A percentile compares a stretch with the other conserved stretches of the same genome.
phyloP scores from a whole-genome alignment of 2,797 vertebrate species.

The Antrozous pallidus region DNA sequence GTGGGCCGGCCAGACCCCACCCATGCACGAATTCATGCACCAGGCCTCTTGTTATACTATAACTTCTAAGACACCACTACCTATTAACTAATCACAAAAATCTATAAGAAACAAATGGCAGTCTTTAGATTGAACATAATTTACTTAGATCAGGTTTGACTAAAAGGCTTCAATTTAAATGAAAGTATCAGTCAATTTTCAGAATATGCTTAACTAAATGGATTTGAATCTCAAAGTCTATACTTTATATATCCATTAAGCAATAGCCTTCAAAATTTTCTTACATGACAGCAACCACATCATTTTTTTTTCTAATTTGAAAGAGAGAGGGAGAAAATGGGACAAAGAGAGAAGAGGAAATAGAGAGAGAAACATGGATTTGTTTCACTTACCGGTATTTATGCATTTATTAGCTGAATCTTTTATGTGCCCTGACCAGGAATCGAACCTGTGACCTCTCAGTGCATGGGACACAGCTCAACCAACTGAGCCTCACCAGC shows the following conservation, averaged over 20 bases:
- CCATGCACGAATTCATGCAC: too few relatives aligned
- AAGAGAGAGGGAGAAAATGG: not conserved
- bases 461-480: not conserved
- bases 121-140: not conserved
- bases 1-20: too few relatives aligned
- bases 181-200: slow-evolving; percentile 45
- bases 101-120: not conserved
- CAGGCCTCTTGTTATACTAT: not conserved
- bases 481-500: not conserved
- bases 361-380: not conserved
- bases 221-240: slow-evolving; percentile 25
- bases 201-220: slow-evolving; percentile 41
- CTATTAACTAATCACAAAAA: not conserved
- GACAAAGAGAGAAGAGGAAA: too few relatives aligned
- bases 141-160: slow-evolving; percentile 22
- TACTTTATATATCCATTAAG: slow-evolving; percentile 30
- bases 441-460: not conserved
- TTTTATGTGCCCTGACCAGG: not conserved
- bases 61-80: slow-evolving; percentile 21
- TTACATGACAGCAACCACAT: not conserved
- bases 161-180: slow-evolving; percentile 47
- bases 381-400: not conserved
- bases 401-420: not conserved
- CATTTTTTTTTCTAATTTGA: not conserved
- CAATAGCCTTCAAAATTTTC: not conserved